Conservation (phyloP, 92 coral and sea anemone species). For the Epizoanthus stellaris region DNA sequence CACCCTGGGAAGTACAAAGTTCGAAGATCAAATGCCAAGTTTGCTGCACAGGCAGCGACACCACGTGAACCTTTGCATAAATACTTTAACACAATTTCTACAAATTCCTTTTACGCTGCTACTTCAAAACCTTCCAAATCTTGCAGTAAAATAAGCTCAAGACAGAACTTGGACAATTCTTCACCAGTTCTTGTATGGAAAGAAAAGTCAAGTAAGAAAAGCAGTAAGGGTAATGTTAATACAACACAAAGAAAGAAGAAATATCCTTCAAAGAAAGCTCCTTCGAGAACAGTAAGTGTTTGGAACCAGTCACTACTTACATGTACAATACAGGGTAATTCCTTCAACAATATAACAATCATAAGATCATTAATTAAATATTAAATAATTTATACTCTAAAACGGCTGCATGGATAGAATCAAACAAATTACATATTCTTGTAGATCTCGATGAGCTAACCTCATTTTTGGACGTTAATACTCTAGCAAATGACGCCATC, state of each 20-base stretch:
- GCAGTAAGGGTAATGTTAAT: background rate
- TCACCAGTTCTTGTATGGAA: background rate
- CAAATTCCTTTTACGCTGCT: constrained; percentile 10
- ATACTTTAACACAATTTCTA: background rate
- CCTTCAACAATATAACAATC: too few species aligned
- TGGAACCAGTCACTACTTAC: background rate
- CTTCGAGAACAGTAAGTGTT: constrained; percentile 7
- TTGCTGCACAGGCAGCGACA: background rate
- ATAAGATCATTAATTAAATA: too few species aligned
- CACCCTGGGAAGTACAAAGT: constrained; percentile 4
- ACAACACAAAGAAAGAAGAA: background rate
- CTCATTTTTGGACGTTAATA: too few species aligned
- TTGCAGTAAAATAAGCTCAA: too few species aligned
- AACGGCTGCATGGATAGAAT: too few species aligned
- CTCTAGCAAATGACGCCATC: too few species aligned
- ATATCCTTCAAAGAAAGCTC: constrained; percentile 7
- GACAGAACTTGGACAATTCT: background rate
- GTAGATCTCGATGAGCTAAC: too few species aligned
- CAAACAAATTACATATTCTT: too few species aligned
- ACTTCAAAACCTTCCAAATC: background rate
- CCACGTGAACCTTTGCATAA: constrained; percentile 14
- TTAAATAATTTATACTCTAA: too few species aligned
- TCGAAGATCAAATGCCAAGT: background rate
- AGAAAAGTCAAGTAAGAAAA: background rate
- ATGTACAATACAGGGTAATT: too few species aligned